These are phyloP conservation scores for Cacoxenus indagator DNA, from an alignment of 2,888 invertebrate genomes.

Conservation along the genomic window DNA sequence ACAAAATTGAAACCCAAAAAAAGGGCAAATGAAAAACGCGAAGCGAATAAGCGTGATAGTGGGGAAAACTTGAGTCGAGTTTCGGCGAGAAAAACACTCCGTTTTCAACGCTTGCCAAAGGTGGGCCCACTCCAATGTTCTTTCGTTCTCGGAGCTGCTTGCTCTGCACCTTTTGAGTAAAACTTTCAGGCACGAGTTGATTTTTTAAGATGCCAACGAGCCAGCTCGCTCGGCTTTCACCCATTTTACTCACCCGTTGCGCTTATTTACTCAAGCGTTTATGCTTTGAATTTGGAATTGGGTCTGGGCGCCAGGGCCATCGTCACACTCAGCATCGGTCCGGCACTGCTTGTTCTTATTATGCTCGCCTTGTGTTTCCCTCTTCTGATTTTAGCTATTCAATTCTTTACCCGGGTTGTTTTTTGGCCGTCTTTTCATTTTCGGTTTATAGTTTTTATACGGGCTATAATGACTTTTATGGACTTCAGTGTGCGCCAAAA, in stretches of 20 bases:
- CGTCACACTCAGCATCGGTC: background rate
- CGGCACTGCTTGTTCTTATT: background rate
- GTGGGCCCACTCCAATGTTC: too few species aligned
- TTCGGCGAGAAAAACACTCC: background rate
- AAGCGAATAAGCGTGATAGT: background rate
- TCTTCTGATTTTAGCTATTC: constrained; percentile 35
- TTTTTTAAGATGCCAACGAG: constrained; percentile 27
- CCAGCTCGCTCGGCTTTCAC: background rate
- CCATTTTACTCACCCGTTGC: too few species aligned
- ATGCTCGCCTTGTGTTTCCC: background rate
- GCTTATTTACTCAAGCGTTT: too few species aligned
- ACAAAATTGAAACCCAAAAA: constrained; percentile 38
- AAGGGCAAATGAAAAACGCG: constrained; percentile 25
- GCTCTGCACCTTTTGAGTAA: constrained; percentile 13
- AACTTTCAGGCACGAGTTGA: constrained; percentile 36
- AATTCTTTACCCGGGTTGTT: constrained; percentile 30
- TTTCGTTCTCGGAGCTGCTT: constrained; percentile 39
- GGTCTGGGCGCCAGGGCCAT: too few species aligned
- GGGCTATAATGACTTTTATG: constrained; percentile 70
- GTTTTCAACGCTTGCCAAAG: constrained; percentile 29
- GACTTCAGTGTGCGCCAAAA: constrained; percentile 71
- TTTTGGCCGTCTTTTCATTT: constrained; percentile 66
- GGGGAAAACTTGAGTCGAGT: background rate
- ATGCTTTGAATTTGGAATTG: too few species aligned
- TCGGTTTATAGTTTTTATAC: constrained; percentile 68